Base-by-base conservation (phyloP, 2,888 invertebrate species). In the Eumerus sabulonum region DNA sequence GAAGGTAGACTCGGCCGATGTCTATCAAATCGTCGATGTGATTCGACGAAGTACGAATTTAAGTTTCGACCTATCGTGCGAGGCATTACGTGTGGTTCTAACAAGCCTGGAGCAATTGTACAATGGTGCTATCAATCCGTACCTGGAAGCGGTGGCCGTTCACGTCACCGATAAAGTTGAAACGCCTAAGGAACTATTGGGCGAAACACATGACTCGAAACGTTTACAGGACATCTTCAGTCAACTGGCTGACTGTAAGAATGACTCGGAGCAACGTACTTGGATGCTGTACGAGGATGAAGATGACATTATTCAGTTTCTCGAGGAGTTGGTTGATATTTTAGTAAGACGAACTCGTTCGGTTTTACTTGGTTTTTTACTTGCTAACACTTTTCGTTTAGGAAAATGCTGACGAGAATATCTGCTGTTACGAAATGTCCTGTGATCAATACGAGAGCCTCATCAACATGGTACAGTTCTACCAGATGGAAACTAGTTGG, bases 231-330 rank as follows among this genome's bases (percentile, higher is more conserved):
- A 94, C 50, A 94, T 98, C 38, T 93, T 98, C 83, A 92, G 93
- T 82, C 94, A 97, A 81, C 89, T 98, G 82, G 95, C 95, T 1
- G 94, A 94, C 77, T 96, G 97, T 82, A 97, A 97, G 83, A 96
- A 98, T 86, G 98, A 98, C 87, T 95, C 97, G 0, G 98, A 98
- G 86, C 98, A 98, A 86, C 91, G 98, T 70, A 97, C 96, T 83
- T 98, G 98, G 98, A 96, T 96, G 87, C 90, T 98, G 35, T 96
- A 98, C 86, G 98, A 98, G 86, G 98, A 98, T 87, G 97, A 98
- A 83, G 92, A 92, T 73, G 94, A 95, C 83, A 98, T 98, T 85
- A 93, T 93, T 73, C 94, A 95, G 76, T 95, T 96, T 87, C 91
- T 98, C 67, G 92, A 93, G 66, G 95, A 96, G 87, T 90, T 96